Evolutionary conservation across 2,888 invertebrate species (phyloP).

Genomic region (Camponotus fellah): DNA sequence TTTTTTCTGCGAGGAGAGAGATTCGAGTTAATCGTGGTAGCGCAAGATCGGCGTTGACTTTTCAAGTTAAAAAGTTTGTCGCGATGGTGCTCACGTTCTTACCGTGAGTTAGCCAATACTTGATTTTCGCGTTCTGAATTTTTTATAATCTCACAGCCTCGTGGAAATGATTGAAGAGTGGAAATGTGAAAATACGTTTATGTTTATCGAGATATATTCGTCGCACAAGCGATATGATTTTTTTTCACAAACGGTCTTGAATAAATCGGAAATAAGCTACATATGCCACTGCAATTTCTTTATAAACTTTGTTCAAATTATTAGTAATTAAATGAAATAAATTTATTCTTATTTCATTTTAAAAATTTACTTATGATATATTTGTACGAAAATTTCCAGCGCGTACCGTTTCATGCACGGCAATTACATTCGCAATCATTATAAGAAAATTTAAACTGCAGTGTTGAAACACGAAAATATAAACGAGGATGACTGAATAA

Average conservation of each 20-base stretch:
- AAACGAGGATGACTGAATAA: neutral
- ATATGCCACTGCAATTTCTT: neutral
- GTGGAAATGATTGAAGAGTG: constrained; percentile 18
- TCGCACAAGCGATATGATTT: neutral
- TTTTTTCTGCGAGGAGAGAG: constrained; percentile 7
- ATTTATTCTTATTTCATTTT: neutral
- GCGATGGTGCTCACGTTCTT: constrained; percentile 32
- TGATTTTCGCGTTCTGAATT: constrained; percentile 44
- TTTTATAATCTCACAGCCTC: constrained; percentile 36
- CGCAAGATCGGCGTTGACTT: constrained; percentile 46
- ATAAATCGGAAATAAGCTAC: constrained; percentile 12
- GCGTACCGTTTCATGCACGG: too few relatives aligned
- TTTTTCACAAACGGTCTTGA: constrained; percentile 9
- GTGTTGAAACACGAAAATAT: neutral
- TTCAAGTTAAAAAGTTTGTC: constrained; percentile 51
- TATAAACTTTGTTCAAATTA: neutral
- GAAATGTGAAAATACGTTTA: constrained; percentile 29
- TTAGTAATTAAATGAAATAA: neutral
- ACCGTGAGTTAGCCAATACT: constrained; percentile 42
- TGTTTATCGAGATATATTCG: constrained; percentile 19
- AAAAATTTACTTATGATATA: neutral
- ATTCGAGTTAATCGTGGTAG: constrained; percentile 50
- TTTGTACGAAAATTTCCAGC: neutral
- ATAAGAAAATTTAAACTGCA: neutral
- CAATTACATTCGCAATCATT: neutral